Evolutionary conservation across 2,888 invertebrate species (phyloP).

Genomic region (Drosophila subsilvestris): DNA sequence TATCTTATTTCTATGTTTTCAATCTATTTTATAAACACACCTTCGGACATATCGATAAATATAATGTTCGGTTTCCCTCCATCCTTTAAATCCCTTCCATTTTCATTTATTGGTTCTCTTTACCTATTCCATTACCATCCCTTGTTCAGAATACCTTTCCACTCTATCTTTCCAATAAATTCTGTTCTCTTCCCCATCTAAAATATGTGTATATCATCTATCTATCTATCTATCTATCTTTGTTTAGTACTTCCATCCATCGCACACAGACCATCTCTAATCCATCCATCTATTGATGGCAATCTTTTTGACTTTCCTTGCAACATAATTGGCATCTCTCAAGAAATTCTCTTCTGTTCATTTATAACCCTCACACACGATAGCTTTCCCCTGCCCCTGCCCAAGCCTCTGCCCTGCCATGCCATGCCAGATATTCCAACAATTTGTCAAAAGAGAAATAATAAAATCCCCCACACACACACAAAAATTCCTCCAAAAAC

Average conservation of each 20-base stretch:
- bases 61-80: too few species aligned
- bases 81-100: too few species aligned
- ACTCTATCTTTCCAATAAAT: background rate
- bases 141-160: background rate
- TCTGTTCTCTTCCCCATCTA: background rate
- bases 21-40: too few species aligned
- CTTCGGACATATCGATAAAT: too few species aligned
- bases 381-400: background rate
- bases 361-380: constrained; percentile 60
- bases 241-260: background rate
- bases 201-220: background rate
- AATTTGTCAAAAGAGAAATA: constrained; percentile 62
- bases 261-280: constrained; percentile 13
- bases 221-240: constrained; percentile 10
- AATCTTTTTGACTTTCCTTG: constrained; percentile 46
- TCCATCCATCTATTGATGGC: constrained; percentile 52
- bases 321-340: constrained; percentile 44
- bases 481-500: constrained; percentile 22
- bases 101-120: too few species aligned
- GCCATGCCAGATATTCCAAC: constrained; percentile 28
- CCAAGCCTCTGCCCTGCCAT: too few species aligned
- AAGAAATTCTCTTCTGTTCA: constrained; percentile 36
- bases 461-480: constrained; percentile 23
- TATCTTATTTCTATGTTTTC: too few species aligned
- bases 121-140: background rate